phyloP scores from a whole-genome alignment of 2,888 invertebrate genomes.

The Antitype chi region DNA sequence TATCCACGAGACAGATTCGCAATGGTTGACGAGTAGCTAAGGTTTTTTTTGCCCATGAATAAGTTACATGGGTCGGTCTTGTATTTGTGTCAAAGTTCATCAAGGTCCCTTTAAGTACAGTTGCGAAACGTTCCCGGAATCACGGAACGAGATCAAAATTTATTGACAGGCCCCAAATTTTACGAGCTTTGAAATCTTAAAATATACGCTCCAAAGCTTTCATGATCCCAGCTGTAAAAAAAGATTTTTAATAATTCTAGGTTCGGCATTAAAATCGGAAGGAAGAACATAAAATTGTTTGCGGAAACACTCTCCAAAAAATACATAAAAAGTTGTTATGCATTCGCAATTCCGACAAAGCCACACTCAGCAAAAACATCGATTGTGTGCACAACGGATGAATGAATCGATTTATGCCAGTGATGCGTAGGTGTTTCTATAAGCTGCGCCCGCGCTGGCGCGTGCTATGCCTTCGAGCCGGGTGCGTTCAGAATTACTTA shows the following conservation, averaged over 20 bases:
- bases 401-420: conserved; percentile 68
- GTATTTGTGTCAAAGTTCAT: conserved; percentile 86
- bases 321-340: conserved; percentile 13
- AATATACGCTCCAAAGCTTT: conserved; percentile 30
- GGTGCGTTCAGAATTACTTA: conserved; percentile 76
- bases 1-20: conserved; percentile 80
- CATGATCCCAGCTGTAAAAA: neutral
- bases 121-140: conserved; percentile 41
- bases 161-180: conserved; percentile 55
- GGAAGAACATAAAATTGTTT: neutral
- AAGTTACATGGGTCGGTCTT: conserved; percentile 76
- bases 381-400: conserved; percentile 65
- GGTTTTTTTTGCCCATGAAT: conserved; percentile 74
- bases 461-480: conserved; percentile 69
- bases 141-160: conserved; percentile 37
- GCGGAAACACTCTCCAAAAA: neutral
- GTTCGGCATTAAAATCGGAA: neutral
- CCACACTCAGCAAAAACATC: conserved; percentile 63
- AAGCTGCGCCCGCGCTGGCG: conserved; percentile 66
- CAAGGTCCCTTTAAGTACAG: conserved; percentile 67
- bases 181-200: conserved; percentile 22
- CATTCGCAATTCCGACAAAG: conserved; percentile 26
- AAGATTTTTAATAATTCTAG: neutral
- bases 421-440: conserved; percentile 71
- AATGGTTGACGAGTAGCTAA: conserved; percentile 72